Conservation (phyloP, 1,140 invertebrate species). For the Dolichoris vasculosae region DNA sequence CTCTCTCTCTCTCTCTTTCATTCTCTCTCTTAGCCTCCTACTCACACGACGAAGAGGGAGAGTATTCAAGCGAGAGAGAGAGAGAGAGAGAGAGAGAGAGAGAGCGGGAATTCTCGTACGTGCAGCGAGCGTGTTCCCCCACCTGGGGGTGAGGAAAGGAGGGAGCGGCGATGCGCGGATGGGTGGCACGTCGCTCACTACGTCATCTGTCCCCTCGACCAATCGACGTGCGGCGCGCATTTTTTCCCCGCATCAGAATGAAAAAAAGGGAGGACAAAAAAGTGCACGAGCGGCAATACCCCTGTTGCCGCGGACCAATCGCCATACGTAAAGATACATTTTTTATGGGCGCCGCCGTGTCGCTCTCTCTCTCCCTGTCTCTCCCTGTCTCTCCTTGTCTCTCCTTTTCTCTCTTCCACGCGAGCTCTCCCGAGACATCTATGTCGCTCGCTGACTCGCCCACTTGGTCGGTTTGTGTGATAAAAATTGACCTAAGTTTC, state of each 20-base stretch:
- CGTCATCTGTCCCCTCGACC: slow-evolving; percentile 75
- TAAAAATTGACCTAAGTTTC: slow-evolving; percentile 76
- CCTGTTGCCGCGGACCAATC: slow-evolving; percentile 74
- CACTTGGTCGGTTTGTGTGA: slow-evolving; percentile 67
- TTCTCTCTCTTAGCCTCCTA: background rate
- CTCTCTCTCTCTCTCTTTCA: slow-evolving; percentile 17
- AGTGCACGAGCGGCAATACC: slow-evolving; percentile 71
- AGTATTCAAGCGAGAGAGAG: slow-evolving; percentile 3
- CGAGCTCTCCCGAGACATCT: slow-evolving; percentile 40
- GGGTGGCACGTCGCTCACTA: slow-evolving; percentile 75
- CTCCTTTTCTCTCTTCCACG: background rate
- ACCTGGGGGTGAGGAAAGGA: background rate
- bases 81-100: slow-evolving; percentile 8
- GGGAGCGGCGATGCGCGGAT: slow-evolving; percentile 59
- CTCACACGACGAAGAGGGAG: background rate
- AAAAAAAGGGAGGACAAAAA: slow-evolving; percentile 66
- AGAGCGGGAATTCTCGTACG: background rate
- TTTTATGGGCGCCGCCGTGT: slow-evolving; percentile 74
- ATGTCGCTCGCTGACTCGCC: slow-evolving; percentile 51
- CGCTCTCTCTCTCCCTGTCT: slow-evolving; percentile 61
- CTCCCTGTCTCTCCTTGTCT: background rate
- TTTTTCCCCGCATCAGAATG: slow-evolving; percentile 72
- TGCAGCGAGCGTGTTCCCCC: slow-evolving; percentile 13
- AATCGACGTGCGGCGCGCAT: slow-evolving; percentile 74
- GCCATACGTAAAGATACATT: slow-evolving; percentile 76